Base-by-base conservation (phyloP, 2,888 invertebrate genomes). In the Melanargia galathea region DNA sequence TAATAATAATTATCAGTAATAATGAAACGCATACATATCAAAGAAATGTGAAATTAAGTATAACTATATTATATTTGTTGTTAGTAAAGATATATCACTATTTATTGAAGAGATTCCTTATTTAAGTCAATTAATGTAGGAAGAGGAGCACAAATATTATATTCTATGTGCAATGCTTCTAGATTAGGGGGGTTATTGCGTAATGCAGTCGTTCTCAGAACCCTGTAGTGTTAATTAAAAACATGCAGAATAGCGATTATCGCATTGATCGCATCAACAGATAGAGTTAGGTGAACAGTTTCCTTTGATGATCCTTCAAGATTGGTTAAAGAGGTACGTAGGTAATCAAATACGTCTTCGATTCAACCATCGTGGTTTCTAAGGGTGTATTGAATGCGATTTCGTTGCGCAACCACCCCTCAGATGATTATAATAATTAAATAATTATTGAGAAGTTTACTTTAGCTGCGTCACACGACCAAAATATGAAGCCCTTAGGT, bases 111-210 rank as follows among this genome's bases (percentile, higher is more conserved):
- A 84, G 75, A 90, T 88, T 90, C 90, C 90, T 91, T 90, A 89
- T 90, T 90, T 91, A 84, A 80, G 90, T 90, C 90, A 91, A 91
- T 90, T 90, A 90, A 81, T 70, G 83, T 86, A 82, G 76, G 71
- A 72, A 75, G 67, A 65, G 26, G 73, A 63, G 70, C 73, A 76
- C 79, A 79, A 82, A 49, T 35, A 46, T 48, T 22, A 18, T 26
- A 43, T 33, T 40, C 49, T 16, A 60, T 46, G 52, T 54, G 61
- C 57, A 43, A 60, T 26, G 64, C 64, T 62, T 65, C 45, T 62
- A 48, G 52, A 24, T 33, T 11, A 52, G 20, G 30, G 40, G 49
- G 40, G 45, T 24, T 3, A 18, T 54, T 43, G 46, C 35, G 20
- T 20, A 20, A 35, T 13, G 52, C 13, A 52, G 33, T 52, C 33